Conservation (phyloP, 2,888 invertebrate genomes). For the Sisyra terminalis region DNA sequence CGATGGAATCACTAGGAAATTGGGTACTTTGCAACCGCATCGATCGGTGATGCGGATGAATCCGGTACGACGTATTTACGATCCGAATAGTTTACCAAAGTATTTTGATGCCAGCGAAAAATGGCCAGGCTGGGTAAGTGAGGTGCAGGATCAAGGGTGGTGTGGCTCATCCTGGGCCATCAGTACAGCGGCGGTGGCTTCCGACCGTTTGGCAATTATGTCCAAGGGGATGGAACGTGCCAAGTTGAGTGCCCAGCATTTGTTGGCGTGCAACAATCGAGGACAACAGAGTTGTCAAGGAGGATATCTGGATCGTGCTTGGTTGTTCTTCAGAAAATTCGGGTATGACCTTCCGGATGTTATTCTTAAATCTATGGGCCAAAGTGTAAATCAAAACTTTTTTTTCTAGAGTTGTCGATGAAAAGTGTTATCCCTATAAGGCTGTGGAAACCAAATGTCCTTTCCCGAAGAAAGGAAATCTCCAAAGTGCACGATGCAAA, state of each 20-base stretch:
- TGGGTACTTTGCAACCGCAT: conserved; percentile 42
- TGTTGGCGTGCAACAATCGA: conserved; percentile 69
- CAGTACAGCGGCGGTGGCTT: conserved; percentile 64
- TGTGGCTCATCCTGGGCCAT: conserved; percentile 90
- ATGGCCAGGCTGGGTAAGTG: conserved; percentile 61
- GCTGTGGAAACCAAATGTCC: conserved; percentile 45
- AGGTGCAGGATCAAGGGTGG: conserved; percentile 55
- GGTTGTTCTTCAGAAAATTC: conserved; percentile 69
- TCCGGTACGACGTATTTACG: conserved; percentile 38
- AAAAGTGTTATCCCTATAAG: conserved; percentile 70
- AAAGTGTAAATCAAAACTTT: conserved; percentile 5
- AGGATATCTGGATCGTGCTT: conserved; percentile 80
- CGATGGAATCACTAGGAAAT: conserved; percentile 59
- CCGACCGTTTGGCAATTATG: conserved; percentile 71
- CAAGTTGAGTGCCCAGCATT: conserved; percentile 64
- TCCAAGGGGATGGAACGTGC: conserved; percentile 62
- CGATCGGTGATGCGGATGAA: conserved; percentile 36
- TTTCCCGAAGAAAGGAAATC: conserved; percentile 29
- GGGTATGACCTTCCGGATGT: conserved; percentile 37
- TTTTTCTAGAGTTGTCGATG: conserved; percentile 57
- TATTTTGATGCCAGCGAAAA: conserved; percentile 58
- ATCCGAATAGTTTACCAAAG: conserved; percentile 40
- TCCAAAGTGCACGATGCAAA: conserved; percentile 37
- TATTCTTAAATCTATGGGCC: conserved; percentile 1
- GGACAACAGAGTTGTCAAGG: conserved; percentile 71